Evolutionary conservation across 35 echinoderm and acorn worm genomes (phyloP), one percentile per base, ranked within the genome.

Genomic region (Heliocidaris erythrogramma): DNA sequence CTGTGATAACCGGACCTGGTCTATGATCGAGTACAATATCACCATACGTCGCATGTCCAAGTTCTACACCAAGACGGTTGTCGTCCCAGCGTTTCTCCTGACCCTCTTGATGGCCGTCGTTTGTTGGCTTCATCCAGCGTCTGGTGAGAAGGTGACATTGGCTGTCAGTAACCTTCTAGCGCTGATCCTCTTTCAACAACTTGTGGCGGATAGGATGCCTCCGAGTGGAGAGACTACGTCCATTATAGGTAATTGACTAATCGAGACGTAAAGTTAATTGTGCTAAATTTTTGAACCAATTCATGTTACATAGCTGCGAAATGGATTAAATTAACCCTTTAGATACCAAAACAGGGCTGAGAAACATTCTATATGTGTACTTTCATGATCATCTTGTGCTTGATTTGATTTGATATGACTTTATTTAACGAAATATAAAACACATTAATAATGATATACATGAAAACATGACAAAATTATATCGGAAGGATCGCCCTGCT

Each of bases 121-220:
- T 0, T 97, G 96, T 86, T 47, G 59, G 14, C 91, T 97, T 21
- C 97, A 94, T 48, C 95, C 97, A 6, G 95, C 95, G 24, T 96
- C 93, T 30, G 97, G 97, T 53, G 97, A 97, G 85, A 97, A 97
- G 48, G 85, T 97, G 49, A 92, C 97, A 4, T 78, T 97, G 30
- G 59, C 95, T 10, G 92, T 96, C 6, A 97, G 35, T 94, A 97
- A 96, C 47, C 93, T 97, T 31, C 85, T 97, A n/a, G 95, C 97
- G 2, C 60, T 95, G 32, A 94, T 97, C 24, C 78, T 97, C 10
- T 97, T 97, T 32, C 97, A 97, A 29, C 97, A 97, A 30, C 86
- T 96, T 13, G 61, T 97, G 9, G 30, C 94, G 9, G 95, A 85
- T 10, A 96, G 65, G 85, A 94, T 96, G 95, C 97, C 97, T 21